Base-by-base conservation (phyloP, 2,888 invertebrate species). In the Caenorhabditis drosophilae region DNA sequence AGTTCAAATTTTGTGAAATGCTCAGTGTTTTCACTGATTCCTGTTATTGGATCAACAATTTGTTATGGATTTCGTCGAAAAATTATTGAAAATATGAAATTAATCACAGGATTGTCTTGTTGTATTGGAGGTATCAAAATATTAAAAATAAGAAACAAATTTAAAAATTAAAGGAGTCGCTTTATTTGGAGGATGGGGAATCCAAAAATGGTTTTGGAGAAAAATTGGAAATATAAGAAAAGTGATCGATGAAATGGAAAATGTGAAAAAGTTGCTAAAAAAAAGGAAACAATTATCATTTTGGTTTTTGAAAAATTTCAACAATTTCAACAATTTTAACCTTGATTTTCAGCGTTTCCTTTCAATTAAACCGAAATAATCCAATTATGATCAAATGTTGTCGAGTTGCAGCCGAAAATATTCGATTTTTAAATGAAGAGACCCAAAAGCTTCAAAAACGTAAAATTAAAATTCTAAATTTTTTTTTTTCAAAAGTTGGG, bases 201-300 rank as follows among this genome's bases (percentile, higher is more conserved):
- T 47, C 4, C 3, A 34, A 11, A 47, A 34, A 22, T 42, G 44
- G 26, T 31, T 12, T 18, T 45, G 44, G 49, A 12, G 41, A 22
- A 50, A 38, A 45, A 9, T 40, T 6, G 7, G 27, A 35, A 12
- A 25, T 2, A 16, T 51, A 27, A 45, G 47, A 41, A 18, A 22
- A 26, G 16, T 42, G 1, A 55, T 47, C 20, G 12, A 11, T 4
- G 50, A 62, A 22, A 41, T 56, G 35, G 56, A 62, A 6, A 52
- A 34, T 36, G 47, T 49, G 7, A 25, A 34, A 26, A n/a, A n/a
- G 18, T 47, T 46, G 6, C 15, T 56, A 12, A 38, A 38, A 20
- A 51, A 35, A 22, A 35, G 52, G 26, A 41, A 40, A 40, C 61
- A 62, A 23, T 18, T 56, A 6, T 35, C 20, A 27, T 62, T 62